Conservation (phyloP, 2,888 invertebrate species). For the Tiliacea citrago region DNA sequence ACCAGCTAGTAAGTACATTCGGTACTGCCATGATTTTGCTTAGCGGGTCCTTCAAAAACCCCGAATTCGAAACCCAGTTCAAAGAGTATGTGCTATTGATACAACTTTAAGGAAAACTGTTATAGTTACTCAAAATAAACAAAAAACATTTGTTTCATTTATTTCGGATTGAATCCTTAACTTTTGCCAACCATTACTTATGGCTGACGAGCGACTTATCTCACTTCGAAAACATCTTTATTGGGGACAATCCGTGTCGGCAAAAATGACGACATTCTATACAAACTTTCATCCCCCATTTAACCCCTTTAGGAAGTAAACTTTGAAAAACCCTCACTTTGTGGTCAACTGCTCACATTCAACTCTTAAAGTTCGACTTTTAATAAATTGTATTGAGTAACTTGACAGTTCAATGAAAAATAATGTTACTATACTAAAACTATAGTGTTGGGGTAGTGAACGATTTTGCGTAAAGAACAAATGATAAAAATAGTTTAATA, state of each 20-base stretch:
- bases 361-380: background rate
- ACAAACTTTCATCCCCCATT: background rate
- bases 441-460: background rate
- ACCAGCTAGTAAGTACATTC: background rate
- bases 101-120: background rate
- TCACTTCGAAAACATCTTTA: background rate
- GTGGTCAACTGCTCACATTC: background rate
- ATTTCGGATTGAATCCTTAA: background rate
- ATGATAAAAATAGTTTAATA: no score
- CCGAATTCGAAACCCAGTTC: background rate
- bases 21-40: background rate
- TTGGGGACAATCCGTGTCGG: background rate
- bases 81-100: background rate
- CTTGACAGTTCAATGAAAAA: background rate
- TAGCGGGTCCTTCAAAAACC: background rate
- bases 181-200: background rate
- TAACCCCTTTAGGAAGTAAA: background rate
- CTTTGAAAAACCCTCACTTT: background rate
- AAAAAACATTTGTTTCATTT: background rate
- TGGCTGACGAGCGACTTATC: background rate
- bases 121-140: background rate
- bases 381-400: background rate
- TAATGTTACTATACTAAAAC: background rate
- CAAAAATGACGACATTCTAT: background rate
- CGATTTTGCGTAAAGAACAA: background rate